phyloP scores from a whole-genome alignment of 1,140 invertebrate species.

The Bombyx mandarina region DNA sequence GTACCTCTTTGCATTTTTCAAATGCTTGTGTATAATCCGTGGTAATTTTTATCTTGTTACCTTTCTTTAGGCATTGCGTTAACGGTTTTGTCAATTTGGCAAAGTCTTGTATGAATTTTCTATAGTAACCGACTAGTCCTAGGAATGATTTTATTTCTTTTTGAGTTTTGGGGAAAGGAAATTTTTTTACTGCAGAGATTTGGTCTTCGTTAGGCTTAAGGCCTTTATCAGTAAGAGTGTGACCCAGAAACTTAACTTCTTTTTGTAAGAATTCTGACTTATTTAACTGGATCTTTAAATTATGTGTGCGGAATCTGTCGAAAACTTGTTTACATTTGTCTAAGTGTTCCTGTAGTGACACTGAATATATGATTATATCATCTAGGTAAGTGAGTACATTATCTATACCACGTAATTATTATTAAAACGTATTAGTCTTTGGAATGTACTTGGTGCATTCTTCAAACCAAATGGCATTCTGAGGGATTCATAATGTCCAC shows the following conservation, averaged over 20 bases:
- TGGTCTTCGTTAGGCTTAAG: background rate
- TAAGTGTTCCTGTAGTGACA: constrained; percentile 8
- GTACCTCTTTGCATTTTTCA: constrained; percentile 3
- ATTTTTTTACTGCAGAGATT: background rate
- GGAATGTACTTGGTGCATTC: constrained; percentile 3
- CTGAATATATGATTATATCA: constrained; percentile 1
- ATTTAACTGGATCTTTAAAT: constrained; percentile 2
- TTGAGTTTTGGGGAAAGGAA: constrained; percentile 1
- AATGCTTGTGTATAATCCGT: constrained; percentile 1
- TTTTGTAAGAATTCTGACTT: constrained; percentile 1
- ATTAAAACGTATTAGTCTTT: background rate
- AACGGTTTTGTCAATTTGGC: constrained; percentile 2
- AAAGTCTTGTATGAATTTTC: background rate
- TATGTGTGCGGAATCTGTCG: constrained; percentile 25
- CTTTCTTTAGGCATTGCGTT: constrained; percentile 4
- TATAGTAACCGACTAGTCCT: background rate
- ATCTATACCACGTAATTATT: background rate
- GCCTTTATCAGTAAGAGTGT: constrained; percentile 1
- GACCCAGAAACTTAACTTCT: background rate
- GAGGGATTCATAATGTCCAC: background rate
- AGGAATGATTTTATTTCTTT: constrained; percentile 1
- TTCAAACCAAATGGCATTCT: background rate
- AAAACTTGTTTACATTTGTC: constrained; percentile 40
- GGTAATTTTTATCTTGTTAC: background rate
- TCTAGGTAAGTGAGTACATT: constrained; percentile 3